A percentile compares a stretch with the other conserved stretches of the same genome.
Conservation (phyloP, 1,140 invertebrate species). For the Dendrolimus kikuchii region DNA sequence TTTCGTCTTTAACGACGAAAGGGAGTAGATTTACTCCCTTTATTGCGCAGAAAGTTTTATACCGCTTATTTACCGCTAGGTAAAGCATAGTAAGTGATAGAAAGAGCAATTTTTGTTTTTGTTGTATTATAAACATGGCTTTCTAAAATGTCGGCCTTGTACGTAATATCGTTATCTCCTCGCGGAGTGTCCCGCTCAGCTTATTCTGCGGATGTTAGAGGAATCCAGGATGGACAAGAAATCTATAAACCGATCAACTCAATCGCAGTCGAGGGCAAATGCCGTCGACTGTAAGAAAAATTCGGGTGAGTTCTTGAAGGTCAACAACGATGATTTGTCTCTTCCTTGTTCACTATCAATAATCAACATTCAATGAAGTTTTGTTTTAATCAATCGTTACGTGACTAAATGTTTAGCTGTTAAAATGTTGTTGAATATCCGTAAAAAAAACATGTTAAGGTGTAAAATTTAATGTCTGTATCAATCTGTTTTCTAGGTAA, state of each 20-base stretch:
- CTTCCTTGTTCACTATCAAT: not conserved
- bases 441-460: not conserved
- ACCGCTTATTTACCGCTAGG: conserved; percentile 54
- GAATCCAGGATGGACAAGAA: conserved; percentile 83
- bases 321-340: conserved; percentile 8
- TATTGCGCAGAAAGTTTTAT: conserved; percentile 46
- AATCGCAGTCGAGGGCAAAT: conserved; percentile 75
- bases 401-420: no score
- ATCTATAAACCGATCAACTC: conserved; percentile 74
- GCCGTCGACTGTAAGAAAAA: conserved; percentile 79
- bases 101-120: conserved; percentile 69
- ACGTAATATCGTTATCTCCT: conserved; percentile 77
- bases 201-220: conserved; percentile 62
- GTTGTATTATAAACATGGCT: conserved; percentile 81
- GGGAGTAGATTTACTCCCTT: conserved; percentile 74
- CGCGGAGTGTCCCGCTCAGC: conserved; percentile 74
- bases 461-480: conserved; percentile 1
- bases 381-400: no score
- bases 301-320: conserved; percentile 73
- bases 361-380: no score
- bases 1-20: conserved; percentile 78
- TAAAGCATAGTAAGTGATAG: conserved; percentile 39
- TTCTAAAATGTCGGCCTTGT: conserved; percentile 84
- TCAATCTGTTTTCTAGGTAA: not conserved
- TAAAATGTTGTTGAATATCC: no score